phyloP scores from a whole-genome alignment of 2,888 invertebrate species.

The Yponomeuta sedellus region DNA sequence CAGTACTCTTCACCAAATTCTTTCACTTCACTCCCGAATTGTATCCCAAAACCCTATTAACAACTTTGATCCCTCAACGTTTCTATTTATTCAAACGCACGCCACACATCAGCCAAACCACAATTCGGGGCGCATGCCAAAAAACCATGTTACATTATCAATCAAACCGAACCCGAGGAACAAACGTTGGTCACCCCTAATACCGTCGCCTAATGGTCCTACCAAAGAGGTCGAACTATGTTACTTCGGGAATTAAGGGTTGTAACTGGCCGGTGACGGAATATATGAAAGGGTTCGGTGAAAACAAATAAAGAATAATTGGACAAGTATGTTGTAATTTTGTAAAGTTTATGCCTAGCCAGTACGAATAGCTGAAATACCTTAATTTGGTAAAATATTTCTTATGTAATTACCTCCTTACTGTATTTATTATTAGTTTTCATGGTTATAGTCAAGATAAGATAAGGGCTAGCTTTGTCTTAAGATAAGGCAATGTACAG shows the following conservation, averaged over 20 bases:
- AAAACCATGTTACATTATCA: conserved; percentile 17
- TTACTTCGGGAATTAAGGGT: background rate
- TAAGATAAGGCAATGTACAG: no score
- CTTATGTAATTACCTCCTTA: no score
- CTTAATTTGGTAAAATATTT: no score
- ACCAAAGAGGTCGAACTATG: background rate
- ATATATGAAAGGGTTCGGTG: background rate
- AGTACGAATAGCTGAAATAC: no score
- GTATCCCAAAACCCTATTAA: background rate
- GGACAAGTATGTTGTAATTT: background rate
- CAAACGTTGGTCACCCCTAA: conserved; percentile 3
- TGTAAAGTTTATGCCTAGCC: background rate
- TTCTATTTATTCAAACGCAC: background rate
- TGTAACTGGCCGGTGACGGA: background rate
- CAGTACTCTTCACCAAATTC: no score
- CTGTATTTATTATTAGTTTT: no score
- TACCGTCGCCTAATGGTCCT: background rate
- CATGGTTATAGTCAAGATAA: no score
- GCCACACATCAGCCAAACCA: background rate
- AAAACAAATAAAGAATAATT: background rate
- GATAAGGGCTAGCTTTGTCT: no score
- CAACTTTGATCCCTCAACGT: background rate
- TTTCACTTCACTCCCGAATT: no score
- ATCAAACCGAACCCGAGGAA: conserved; percentile 17
- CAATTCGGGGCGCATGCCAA: background rate